Conservation (phyloP, 2,888 invertebrate species). For the Melanophora roralis region DNA sequence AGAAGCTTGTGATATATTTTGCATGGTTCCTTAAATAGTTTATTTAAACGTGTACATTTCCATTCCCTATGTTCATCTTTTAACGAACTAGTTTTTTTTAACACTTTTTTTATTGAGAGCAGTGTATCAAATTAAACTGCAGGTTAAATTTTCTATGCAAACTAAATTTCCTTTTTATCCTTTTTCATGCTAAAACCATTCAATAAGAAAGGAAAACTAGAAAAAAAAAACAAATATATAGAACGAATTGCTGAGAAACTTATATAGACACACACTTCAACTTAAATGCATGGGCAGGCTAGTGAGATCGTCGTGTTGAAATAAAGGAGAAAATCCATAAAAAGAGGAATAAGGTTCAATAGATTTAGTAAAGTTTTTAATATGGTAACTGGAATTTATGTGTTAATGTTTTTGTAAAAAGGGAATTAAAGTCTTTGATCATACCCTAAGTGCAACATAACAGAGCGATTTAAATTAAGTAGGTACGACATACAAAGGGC, state of each 20-base stretch:
- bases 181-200: not conserved
- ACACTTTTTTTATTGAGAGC: not conserved
- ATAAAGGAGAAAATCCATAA: not conserved
- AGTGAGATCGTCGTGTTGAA: not conserved
- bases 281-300: not conserved
- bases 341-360: not conserved
- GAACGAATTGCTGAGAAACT: conserved; percentile 27
- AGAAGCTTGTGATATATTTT: no score
- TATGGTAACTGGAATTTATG: not conserved
- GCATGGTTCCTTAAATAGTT: not conserved
- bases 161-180: not conserved
- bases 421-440: no score
- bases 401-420: not conserved
- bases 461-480: no score
- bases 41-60: not conserved
- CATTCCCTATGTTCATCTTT: not conserved
- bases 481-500: no score
- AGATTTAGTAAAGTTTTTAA: not conserved
- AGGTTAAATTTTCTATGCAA: conserved; percentile 11
- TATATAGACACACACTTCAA: conserved; percentile 25
- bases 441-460: no score
- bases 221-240: not conserved
- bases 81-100: not conserved
- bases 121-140: not conserved
- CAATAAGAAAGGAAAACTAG: not conserved